Evolutionary conservation across 1,140 invertebrate species (phyloP), one percentile per base, ranked within the genome.

Genomic region (Pentalonia nigronervosa): DNA sequence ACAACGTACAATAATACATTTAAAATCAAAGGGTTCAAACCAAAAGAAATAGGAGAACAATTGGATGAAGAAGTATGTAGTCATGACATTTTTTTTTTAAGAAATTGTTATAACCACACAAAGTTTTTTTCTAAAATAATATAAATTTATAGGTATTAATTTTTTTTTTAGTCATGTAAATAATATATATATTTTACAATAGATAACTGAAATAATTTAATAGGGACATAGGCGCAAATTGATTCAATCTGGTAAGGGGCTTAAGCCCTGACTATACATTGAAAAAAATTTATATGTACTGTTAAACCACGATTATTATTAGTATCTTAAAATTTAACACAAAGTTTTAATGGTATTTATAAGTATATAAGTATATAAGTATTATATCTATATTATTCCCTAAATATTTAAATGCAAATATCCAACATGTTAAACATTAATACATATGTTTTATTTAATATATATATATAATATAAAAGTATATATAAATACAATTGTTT

Each of bases 1-100:
- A 93, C 91, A 53, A 93, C 91, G 2, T 93, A 93, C n/a, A 53
- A 20, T 4, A 93, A 21, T 50, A 45, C 47, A 41, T 93, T 84
- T 83, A 48, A 93, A 93, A 86, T 84, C 36, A 36, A 93, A 21
- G 91, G 91, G 9, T 93, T 93, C 48, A 84, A 56, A 86, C 48
- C 25, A 36, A 93, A 83, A 84, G 91, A 93, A 93, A 50, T 93
- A 25, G 91, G 91, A 93, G 36, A 84, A 36, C 23, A 34, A 56
- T 45, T 93, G 30, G 34, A 93, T 2, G 34, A 84, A 86, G 91
- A 93, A 84, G 91, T 93, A 93, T 56, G 48, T 84, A 36, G 45
- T 25, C 4, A 11, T 2, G 30, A 20, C 30, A 87, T 87, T 36
- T 91, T 45, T 76, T 25, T 23, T 60, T 36, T 4, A n/a, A 56